phyloP scores from a whole-genome alignment of 2,113 vertebrate species.

The Muntiacus reevesi region DNA sequence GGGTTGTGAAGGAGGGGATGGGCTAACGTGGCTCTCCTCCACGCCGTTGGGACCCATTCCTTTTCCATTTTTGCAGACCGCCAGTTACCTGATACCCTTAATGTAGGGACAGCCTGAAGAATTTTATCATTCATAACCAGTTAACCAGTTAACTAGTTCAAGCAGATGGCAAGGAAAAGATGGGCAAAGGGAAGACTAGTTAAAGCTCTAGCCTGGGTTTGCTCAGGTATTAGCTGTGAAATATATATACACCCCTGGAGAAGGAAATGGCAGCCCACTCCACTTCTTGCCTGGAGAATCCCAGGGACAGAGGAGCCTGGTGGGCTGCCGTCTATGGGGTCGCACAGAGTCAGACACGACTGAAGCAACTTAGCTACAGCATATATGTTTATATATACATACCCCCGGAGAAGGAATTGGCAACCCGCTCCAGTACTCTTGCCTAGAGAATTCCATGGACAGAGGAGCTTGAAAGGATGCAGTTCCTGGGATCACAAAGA shows the following conservation, averaged over 20 bases:
- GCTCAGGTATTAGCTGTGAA: not conserved
- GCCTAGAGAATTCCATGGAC: not conserved
- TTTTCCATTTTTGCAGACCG: not conserved
- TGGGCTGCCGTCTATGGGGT: not conserved
- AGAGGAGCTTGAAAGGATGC: not conserved
- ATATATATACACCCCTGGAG: not conserved
- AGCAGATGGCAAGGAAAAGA: not conserved
- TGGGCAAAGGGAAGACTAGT: not conserved
- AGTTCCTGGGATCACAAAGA: not conserved
- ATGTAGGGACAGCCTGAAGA: not conserved
- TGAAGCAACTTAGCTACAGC: not conserved
- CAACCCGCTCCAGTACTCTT: not conserved
- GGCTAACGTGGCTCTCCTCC: not conserved
- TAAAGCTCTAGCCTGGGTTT: not conserved
- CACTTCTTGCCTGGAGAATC: not conserved
- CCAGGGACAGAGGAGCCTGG: not conserved
- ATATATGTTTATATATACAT: not conserved
- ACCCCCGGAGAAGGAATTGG: not conserved
- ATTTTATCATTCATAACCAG: not conserved
- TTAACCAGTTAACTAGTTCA: not conserved
- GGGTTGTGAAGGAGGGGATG: not conserved
- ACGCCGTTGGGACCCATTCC: not conserved
- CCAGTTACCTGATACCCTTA: not conserved
- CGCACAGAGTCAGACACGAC: not conserved
- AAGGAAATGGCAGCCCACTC: not conserved